Conservation (phyloP, 2,113 vertebrate genomes). For the Acrocephalus kingi region DNA sequence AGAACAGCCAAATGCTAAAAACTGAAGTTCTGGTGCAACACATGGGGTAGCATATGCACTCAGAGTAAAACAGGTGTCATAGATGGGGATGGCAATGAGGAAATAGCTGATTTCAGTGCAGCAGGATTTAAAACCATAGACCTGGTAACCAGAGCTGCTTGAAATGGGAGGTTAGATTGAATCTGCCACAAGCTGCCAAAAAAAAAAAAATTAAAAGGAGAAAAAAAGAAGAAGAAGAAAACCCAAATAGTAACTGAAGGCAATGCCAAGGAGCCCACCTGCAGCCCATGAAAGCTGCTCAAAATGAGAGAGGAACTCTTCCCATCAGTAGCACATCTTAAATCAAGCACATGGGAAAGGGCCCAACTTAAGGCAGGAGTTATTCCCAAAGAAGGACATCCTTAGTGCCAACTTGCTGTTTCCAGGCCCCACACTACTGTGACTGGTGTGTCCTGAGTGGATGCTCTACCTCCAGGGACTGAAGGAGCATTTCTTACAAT, state of each 20-base stretch:
- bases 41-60: slow-evolving; percentile 21
- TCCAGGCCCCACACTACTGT: fast-evolving
- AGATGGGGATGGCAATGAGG: not conserved
- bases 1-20: not conserved
- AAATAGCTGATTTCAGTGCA: not conserved
- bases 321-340: fast-evolving
- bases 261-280: not conserved
- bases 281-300: not conserved
- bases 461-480: not conserved
- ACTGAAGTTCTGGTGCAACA: not conserved
- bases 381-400: too few species aligned
- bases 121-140: not conserved
- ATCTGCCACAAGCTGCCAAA: not conserved
- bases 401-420: not conserved
- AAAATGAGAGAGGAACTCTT: not conserved
- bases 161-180: not conserved
- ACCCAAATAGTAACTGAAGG: not conserved
- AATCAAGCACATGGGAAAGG: not conserved
- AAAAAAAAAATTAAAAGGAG: not conserved
- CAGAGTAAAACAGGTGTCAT: slow-evolving; percentile 7
- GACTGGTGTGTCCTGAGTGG: not conserved
- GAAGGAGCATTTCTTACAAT: not conserved
- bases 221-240: not conserved
- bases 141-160: not conserved
- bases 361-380: not conserved